Percentiles rank a stretch among this genome's conserved stretches.
Evolutionary conservation across 2,888 invertebrate genomes (phyloP).

Genomic region (Scrobipalpa costella): DNA sequence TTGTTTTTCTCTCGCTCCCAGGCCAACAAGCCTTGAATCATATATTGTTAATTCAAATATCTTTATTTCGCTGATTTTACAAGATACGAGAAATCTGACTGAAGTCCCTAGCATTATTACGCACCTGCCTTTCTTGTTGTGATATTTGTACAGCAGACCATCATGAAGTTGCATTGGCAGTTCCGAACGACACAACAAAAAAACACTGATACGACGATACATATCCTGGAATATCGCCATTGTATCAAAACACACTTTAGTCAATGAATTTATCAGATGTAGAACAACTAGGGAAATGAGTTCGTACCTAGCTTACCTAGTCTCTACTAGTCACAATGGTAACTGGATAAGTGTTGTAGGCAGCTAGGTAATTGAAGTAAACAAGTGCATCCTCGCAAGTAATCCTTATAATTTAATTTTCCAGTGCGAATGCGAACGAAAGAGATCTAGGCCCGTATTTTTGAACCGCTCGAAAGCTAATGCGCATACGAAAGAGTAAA

Average conservation of each 20-base stretch:
- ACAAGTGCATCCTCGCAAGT: constrained; percentile 1
- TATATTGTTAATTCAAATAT: too few species aligned
- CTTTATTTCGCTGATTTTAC: too few species aligned
- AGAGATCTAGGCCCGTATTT: too few species aligned
- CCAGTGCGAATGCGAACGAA: constrained; percentile 18
- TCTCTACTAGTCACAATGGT: not conserved
- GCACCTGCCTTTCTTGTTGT: constrained; percentile 45
- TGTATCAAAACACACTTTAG: constrained; percentile 16
- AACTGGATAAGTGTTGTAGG: not conserved
- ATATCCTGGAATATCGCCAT: constrained; percentile 39
- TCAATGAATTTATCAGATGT: not conserved
- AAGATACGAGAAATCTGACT: not conserved
- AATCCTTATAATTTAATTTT: constrained; percentile 43
- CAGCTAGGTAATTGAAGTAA: constrained; percentile 12
- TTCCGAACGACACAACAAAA: constrained; percentile 47
- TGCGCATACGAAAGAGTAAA: too few species aligned
- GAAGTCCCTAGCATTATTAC: constrained; percentile 12
- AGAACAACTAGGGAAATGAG: not conserved
- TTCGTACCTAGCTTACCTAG: not conserved
- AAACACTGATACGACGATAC: constrained; percentile 39
- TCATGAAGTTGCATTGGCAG: constrained; percentile 45
- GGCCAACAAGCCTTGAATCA: too few species aligned
- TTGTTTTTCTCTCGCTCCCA: too few species aligned
- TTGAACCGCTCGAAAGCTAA: too few species aligned
- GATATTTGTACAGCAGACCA: constrained; percentile 42